Evolutionary conservation across 2,888 invertebrate genomes (phyloP), one percentile per base, ranked within the genome.

Genomic region (Sphaerophoria taeniata): DNA sequence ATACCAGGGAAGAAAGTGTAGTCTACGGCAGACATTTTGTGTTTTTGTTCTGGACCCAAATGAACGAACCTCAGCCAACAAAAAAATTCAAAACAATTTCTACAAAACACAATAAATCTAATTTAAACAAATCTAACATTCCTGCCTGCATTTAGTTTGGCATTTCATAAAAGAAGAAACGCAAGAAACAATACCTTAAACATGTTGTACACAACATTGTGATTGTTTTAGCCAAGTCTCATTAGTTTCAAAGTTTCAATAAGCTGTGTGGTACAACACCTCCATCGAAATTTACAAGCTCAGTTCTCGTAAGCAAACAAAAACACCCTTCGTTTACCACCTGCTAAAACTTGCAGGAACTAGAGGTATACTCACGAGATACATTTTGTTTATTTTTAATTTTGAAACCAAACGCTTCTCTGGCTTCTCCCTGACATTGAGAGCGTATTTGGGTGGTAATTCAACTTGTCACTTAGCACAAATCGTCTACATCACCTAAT

Each of bases 381-480:
- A 47, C 53, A 51, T 39, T 47, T 58, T 6, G 11, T 58, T 16
- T 58, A 12, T 49, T 49, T 16, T 49, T 43, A 36, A 31, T 24
- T 11, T 43, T 6, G 61, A n/a, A 72, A 24, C 34, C 6, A 55
- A 24, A 31, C 60, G 51, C 51, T 34, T 55, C 47, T 16, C 61
- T 72, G 24, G 33, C 6, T 69, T 55, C 47, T 70, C 75, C 71
- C 81, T 76, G 75, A 81, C 76, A 81, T 81, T 75, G 81, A 58
- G 72, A 12, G 60, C 65, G n/a, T n/a, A 36, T 58, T 47, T 65
- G 45, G 71, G 65, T 47, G 39, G 76, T 71, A 65, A 71, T 80
- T 75, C 70, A 3, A 36, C 63, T 70, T 71, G 49, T 56, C 71
- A 55, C 45, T 67, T 73, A 60, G 72, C 74, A 69, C 55, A n/a